Conservation (phyloP, 2,113 vertebrate species). For the Pelecanoides urinatrix region DNA sequence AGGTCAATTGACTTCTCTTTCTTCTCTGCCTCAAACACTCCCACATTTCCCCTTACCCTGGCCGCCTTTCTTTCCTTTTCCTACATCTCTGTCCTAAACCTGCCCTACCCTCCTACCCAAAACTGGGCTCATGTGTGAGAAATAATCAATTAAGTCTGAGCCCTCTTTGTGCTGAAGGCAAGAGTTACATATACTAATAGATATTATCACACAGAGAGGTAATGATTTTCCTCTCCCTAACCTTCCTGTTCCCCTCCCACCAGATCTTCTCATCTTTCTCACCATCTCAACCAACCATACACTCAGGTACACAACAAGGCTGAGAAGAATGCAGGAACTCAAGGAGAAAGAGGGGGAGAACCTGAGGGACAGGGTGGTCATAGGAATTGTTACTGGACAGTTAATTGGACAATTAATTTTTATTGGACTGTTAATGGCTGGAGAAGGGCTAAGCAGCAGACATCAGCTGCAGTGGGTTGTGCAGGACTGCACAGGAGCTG, state of each 20-base stretch:
- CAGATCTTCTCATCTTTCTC: not conserved
- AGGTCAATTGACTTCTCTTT: not conserved
- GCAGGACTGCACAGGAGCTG: no score
- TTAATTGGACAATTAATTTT: no score
- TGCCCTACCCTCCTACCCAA: not conserved
- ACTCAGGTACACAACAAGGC: no score
- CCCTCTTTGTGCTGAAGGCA: not conserved
- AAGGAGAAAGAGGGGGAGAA: not conserved
- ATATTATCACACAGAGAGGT: not conserved
- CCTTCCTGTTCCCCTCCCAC: not conserved
- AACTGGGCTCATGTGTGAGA: not conserved
- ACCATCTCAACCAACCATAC: not conserved
- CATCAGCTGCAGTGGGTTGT: not conserved
- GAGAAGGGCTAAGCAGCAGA: not conserved
- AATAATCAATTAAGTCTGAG: not conserved
- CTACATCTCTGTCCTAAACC: not conserved
- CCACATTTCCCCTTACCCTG: not conserved
- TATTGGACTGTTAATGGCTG: not conserved
- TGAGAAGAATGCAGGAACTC: not conserved
- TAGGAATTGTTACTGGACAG: not conserved
- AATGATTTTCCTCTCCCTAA: not conserved
- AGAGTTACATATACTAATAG: not conserved
- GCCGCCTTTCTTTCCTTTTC: not conserved
- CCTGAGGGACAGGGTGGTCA: not conserved
- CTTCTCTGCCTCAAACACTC: not conserved